These are phyloP conservation scores for Tipula vernalis DNA, from an alignment of 2,888 invertebrate species.

Conservation along the genomic window DNA sequence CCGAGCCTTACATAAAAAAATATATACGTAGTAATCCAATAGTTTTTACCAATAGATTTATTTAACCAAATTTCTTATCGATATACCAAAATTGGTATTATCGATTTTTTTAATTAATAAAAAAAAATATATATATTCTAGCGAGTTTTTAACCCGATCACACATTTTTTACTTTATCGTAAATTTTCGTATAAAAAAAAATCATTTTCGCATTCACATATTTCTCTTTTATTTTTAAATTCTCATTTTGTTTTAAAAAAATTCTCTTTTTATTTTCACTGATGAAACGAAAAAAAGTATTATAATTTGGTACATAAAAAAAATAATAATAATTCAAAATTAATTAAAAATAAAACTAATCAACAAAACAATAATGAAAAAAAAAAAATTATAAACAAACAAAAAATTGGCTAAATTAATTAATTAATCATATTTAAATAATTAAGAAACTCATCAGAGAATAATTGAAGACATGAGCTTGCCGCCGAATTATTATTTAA, in stretches of 20 bases:
- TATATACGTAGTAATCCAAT: background rate
- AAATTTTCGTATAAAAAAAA: constrained; percentile 5
- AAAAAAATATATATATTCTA: background rate
- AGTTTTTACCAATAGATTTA: background rate
- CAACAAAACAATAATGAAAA: constrained; percentile 16
- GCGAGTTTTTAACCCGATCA: constrained; percentile 9
- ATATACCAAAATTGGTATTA: background rate
- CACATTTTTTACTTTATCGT: constrained; percentile 4
- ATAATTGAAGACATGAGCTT: constrained; percentile 43
- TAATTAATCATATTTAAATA: constrained; percentile 49
- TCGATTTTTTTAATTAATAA: background rate
- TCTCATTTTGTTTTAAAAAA: background rate
- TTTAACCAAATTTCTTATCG: background rate
- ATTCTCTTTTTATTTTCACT: background rate
- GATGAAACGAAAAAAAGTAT: constrained; percentile 13
- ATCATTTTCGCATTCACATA: constrained; percentile 5
- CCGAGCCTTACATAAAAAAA: background rate
- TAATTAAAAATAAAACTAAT: constrained; percentile 14
- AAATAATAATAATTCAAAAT: constrained; percentile 5
- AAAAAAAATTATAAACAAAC: constrained; percentile 26
- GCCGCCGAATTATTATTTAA: constrained; percentile 25
- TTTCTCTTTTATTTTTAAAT: background rate
- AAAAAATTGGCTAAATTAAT: constrained; percentile 21
- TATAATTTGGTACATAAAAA: constrained; percentile 17
- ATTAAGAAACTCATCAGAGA: constrained; percentile 49